Percentiles rank a stretch among this genome's conserved stretches.
phyloP scores from a whole-genome alignment of 1,140 invertebrate species.

The Cydia pomonella region DNA sequence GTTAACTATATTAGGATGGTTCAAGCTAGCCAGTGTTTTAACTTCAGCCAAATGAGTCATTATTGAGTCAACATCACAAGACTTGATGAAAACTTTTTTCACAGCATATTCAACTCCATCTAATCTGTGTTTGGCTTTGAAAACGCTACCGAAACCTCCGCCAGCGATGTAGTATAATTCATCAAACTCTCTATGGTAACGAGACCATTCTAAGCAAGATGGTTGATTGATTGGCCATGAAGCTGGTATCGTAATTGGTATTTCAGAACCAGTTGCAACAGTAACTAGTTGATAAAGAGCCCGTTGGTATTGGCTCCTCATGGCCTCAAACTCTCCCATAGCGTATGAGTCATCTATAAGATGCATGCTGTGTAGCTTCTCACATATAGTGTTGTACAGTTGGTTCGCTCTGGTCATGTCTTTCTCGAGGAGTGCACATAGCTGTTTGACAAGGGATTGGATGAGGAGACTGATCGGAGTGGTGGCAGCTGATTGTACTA shows the following conservation, averaged over 20 bases:
- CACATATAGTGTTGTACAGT: slow-evolving; percentile 84
- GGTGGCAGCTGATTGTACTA: slow-evolving; percentile 63
- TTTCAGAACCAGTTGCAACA: slow-evolving; percentile 79
- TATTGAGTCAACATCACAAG: slow-evolving; percentile 82
- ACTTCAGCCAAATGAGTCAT: slow-evolving; percentile 87
- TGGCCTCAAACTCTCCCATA: slow-evolving; percentile 84
- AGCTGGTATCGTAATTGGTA: slow-evolving; percentile 68
- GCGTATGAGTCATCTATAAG: slow-evolving; percentile 85
- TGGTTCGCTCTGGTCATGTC: slow-evolving; percentile 80
- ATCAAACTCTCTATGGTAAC: slow-evolving; percentile 88
- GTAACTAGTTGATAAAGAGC: slow-evolving; percentile 83
- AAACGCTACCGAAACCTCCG: slow-evolving; percentile 88
- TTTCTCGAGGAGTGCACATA: slow-evolving; percentile 83
- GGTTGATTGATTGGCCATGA: slow-evolving; percentile 75
- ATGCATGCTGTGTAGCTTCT: slow-evolving; percentile 83
- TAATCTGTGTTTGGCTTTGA: slow-evolving; percentile 83
- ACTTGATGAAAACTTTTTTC: slow-evolving; percentile 88
- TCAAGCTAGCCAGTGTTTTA: slow-evolving; percentile 88
- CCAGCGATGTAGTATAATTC: slow-evolving; percentile 86
- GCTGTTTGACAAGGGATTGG: slow-evolving; percentile 83
- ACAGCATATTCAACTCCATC: slow-evolving; percentile 90
- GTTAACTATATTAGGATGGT: slow-evolving; percentile 90
- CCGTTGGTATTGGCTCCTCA: slow-evolving; percentile 83
- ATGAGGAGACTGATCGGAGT: slow-evolving; percentile 83
- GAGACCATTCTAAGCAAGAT: slow-evolving; percentile 80